Percentiles rank a stretch among this genome's conserved stretches.
Evolutionary conservation across 1,140 invertebrate species (phyloP).

Genomic region (Trichoplusia ni): DNA sequence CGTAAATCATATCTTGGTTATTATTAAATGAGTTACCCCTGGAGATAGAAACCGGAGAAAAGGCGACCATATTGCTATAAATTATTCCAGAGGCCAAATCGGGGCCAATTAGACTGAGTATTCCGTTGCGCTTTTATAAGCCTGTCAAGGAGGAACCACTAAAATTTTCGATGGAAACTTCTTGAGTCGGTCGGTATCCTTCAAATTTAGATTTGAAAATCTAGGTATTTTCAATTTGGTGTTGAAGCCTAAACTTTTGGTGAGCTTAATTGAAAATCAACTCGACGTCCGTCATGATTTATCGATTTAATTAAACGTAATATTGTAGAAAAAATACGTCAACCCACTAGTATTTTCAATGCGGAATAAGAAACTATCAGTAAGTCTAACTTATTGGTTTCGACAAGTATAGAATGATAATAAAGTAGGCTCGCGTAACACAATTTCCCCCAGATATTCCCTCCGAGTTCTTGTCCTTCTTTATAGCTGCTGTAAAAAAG

Average conservation of each 20-base stretch:
- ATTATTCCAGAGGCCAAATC: conserved; percentile 29
- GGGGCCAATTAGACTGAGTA: conserved; percentile 33
- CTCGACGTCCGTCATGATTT: no score
- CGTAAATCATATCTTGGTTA: conserved; percentile 9
- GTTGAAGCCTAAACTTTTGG: no score
- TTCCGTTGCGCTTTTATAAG: conserved; percentile 18
- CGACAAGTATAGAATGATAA: neutral
- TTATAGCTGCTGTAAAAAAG: conserved; percentile 26
- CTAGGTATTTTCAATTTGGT: no score
- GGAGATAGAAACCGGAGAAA: conserved; percentile 1
- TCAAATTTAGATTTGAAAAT: conserved; percentile 4
- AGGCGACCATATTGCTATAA: conserved; percentile 27
- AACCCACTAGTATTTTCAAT: no score
- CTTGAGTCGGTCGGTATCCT: neutral
- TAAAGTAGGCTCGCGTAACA: neutral
- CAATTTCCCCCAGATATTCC: neutral
- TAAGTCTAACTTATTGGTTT: neutral
- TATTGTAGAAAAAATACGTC: no score
- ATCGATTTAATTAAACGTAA: no score
- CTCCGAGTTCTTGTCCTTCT: conserved; percentile 12
- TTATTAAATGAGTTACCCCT: conserved; percentile 14
- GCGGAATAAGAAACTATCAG: no score
- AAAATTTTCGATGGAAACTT: conserved; percentile 18
- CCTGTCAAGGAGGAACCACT: conserved; percentile 5
- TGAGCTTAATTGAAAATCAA: no score